Evolutionary conservation across 1,140 invertebrate genomes (phyloP).

Genomic region (Thaumatotibia leucotreta): DNA sequence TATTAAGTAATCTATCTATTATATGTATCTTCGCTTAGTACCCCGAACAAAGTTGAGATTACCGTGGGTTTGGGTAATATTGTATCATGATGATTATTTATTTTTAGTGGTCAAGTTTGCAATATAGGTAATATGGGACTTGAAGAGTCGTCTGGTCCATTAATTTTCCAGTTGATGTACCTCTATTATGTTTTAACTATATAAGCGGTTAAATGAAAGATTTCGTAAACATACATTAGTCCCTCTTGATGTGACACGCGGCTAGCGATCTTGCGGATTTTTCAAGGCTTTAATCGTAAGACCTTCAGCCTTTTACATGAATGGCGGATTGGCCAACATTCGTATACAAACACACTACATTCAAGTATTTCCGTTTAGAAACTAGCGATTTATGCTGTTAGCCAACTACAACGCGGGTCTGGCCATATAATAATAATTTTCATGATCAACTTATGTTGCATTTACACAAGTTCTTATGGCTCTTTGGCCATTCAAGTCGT

Average conservation of each 20-base stretch:
- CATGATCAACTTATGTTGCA: not conserved
- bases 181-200: not conserved
- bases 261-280: constrained; percentile 1
- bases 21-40: too few species aligned
- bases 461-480: not conserved
- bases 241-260: not conserved
- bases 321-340: constrained; percentile 50
- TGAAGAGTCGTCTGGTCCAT: too few species aligned
- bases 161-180: too few species aligned
- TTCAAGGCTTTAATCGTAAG: constrained; percentile 40
- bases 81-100: too few species aligned
- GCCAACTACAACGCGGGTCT: constrained; percentile 35
- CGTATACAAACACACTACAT: constrained; percentile 33
- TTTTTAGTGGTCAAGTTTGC: too few species aligned
- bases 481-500: not conserved
- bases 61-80: too few species aligned
- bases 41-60: too few species aligned
- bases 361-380: constrained; percentile 59
- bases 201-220: not conserved
- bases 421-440: not conserved
- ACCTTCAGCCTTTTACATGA: constrained; percentile 55
- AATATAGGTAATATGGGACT: too few species aligned
- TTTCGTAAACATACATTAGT: not conserved
- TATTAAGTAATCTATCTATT: too few species aligned
- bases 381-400: constrained; percentile 43